These are phyloP conservation scores for Adineta ricciae DNA, from an alignment of 2,888 invertebrate species.

Conservation along the genomic window DNA sequence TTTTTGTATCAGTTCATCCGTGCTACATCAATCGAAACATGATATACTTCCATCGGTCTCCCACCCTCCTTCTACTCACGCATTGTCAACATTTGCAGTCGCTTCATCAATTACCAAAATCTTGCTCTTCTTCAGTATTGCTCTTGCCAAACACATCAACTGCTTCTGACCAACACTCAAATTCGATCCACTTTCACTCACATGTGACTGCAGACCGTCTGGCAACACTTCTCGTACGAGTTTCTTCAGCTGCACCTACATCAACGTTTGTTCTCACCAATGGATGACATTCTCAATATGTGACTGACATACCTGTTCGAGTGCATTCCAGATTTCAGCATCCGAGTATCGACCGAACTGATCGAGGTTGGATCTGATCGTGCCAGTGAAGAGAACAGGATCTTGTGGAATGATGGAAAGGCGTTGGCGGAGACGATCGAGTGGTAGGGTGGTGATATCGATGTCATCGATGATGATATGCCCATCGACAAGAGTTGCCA, in stretches of 20 bases:
- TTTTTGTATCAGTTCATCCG: conserved; percentile 40
- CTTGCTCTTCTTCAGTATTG: conserved; percentile 45
- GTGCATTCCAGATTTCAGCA: no score
- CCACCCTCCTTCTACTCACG: conserved; percentile 35
- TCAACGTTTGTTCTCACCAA: not conserved
- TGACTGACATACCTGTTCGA: no score
- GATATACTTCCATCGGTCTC: not conserved
- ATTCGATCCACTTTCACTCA: conserved; percentile 37
- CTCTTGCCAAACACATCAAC: conserved; percentile 46
- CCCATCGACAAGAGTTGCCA: conserved; percentile 30
- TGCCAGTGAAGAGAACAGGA: conserved; percentile 48
- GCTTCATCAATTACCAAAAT: conserved; percentile 48
- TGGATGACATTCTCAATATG: no score
- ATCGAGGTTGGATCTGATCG: conserved; percentile 47
- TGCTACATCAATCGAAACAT: conserved; percentile 36
- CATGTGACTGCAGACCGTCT: no score
- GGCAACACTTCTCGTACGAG: no score
- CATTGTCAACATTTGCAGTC: conserved; percentile 40
- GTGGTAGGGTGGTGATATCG: conserved; percentile 20
- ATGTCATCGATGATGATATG: conserved; percentile 32
- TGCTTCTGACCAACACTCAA: conserved; percentile 49
- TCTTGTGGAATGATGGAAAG: conserved; percentile 42
- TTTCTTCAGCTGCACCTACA: no score
- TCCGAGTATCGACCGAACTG: conserved; percentile 42
- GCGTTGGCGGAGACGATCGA: conserved; percentile 28